Percentiles rank a stretch among this genome's conserved stretches.
Conservation (phyloP, 2,888 invertebrate genomes). For the Mythimna lalbum region DNA sequence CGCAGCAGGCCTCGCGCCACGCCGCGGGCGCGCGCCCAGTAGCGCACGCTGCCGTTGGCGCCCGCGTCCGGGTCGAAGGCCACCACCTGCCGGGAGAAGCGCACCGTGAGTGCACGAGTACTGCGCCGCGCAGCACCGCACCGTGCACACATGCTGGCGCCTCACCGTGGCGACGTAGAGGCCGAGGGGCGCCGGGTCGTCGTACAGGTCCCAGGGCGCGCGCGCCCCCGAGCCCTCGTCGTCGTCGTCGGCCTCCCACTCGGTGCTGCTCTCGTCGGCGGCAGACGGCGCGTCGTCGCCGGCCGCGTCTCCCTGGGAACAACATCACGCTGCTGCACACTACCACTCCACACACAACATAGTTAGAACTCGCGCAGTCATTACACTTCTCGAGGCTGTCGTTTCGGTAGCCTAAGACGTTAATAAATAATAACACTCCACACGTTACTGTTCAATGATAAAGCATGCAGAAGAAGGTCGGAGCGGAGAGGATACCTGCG, state of each 20-base stretch:
- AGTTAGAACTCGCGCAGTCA: background rate
- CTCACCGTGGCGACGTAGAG: slow-evolving; percentile 79
- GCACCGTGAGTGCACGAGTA: background rate
- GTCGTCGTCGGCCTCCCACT: slow-evolving; percentile 78
- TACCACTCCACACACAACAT: slow-evolving; percentile 58
- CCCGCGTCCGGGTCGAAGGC: slow-evolving; percentile 96
- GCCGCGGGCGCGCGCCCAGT: slow-evolving; percentile 92
- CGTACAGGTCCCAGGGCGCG: slow-evolving; percentile 69
- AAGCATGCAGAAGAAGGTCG: slow-evolving; percentile 35
- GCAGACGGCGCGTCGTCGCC: slow-evolving; percentile 55
- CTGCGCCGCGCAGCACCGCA: background rate
- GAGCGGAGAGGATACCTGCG: slow-evolving; percentile 60
- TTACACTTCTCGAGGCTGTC: slow-evolving; percentile 10
- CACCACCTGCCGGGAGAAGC: slow-evolving; percentile 91
- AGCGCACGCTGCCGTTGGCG: slow-evolving; percentile 95
- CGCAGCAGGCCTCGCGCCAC: slow-evolving; percentile 95
- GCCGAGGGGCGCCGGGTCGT: slow-evolving; percentile 65
- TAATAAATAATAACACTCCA: slow-evolving; percentile 47
- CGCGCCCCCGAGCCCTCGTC: slow-evolving; percentile 74
- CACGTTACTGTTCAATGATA: slow-evolving; percentile 24
- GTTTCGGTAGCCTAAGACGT: slow-evolving; percentile 6
- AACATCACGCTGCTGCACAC: slow-evolving; percentile 66
- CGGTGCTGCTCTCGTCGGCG: slow-evolving; percentile 73
- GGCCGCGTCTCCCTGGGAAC: slow-evolving; percentile 53
- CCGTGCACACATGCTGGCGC: slow-evolving; percentile 24